phyloP scores from a whole-genome alignment of 2,888 invertebrate species.

The Lycocerus yunnanus region DNA sequence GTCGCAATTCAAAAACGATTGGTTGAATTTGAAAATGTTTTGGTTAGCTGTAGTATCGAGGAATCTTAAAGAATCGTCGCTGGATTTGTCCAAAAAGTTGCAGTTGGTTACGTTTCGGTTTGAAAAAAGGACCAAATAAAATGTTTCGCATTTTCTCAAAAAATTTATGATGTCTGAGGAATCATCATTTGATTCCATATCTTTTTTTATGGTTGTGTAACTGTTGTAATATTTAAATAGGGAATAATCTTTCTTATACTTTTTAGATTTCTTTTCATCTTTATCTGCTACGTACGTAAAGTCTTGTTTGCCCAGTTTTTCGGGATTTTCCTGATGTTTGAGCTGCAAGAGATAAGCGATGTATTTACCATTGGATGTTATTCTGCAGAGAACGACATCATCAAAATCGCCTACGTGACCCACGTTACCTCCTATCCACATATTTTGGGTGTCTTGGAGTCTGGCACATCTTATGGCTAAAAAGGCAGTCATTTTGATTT shows the following conservation, averaged over 20 bases:
- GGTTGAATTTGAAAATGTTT: slow-evolving; percentile 4
- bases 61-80: background rate
- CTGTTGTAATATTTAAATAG: background rate
- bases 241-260: slow-evolving; percentile 1
- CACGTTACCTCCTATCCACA: slow-evolving; percentile 11
- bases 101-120: background rate
- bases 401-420: slow-evolving; percentile 13
- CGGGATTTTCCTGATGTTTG: slow-evolving; percentile 6
- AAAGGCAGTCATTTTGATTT: slow-evolving; percentile 4
- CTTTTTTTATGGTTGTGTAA: background rate
- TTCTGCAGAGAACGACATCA: slow-evolving; percentile 2
- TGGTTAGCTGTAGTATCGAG: background rate
- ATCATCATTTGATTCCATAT: background rate
- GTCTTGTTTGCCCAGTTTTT: background rate
- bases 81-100: background rate
- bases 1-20: background rate
- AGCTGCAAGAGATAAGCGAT: slow-evolving; percentile 4
- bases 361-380: background rate
- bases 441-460: background rate
- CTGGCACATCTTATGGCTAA: slow-evolving; percentile 6
- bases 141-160: background rate
- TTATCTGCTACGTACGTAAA: background rate
- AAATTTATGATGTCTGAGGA: background rate
- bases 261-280: background rate
- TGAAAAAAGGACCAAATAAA: slow-evolving; percentile 1